phyloP scores from a whole-genome alignment of 2,888 invertebrate genomes.

The Bedellia somnulentella region DNA sequence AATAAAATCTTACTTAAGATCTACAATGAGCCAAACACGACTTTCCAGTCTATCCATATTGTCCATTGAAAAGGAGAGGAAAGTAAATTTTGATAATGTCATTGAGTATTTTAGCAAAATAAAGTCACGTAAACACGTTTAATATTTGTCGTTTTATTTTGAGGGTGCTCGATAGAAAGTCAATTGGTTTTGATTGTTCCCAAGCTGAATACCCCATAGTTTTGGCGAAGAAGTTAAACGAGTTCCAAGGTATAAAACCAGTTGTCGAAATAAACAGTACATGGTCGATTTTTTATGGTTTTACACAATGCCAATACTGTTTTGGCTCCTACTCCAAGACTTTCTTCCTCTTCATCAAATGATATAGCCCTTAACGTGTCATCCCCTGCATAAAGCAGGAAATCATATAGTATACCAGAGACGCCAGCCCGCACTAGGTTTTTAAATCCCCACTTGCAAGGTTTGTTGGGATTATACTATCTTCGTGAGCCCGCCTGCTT shows the following conservation, averaged over 20 bases:
- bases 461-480: constrained; percentile 1
- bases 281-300: constrained; percentile 8
- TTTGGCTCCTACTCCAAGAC: constrained; percentile 11
- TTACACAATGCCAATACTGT: constrained; percentile 14
- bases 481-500: neutral
- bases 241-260: constrained; percentile 3
- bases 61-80: too few species aligned
- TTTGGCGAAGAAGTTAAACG: constrained; percentile 1
- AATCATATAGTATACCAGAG: constrained; percentile 18
- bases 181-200: constrained; percentile 5
- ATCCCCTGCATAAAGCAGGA: constrained; percentile 13
- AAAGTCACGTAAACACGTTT: too few species aligned
- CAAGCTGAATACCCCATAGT: constrained; percentile 4
- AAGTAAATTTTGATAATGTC: too few species aligned
- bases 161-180: too few species aligned
- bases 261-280: constrained; percentile 3
- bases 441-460: constrained; percentile 1
- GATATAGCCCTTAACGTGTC: constrained; percentile 10
- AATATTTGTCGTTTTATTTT: too few species aligned
- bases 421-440: constrained; percentile 15
- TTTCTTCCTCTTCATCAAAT: constrained; percentile 12
- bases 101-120: too few species aligned
- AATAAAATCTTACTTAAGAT: too few species aligned
- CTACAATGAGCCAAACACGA: too few species aligned
- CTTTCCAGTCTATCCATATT: too few species aligned